These are phyloP conservation scores for Sitta carolinensis DNA, from an alignment of 2,797 vertebrate species.

Conservation along the genomic window DNA sequence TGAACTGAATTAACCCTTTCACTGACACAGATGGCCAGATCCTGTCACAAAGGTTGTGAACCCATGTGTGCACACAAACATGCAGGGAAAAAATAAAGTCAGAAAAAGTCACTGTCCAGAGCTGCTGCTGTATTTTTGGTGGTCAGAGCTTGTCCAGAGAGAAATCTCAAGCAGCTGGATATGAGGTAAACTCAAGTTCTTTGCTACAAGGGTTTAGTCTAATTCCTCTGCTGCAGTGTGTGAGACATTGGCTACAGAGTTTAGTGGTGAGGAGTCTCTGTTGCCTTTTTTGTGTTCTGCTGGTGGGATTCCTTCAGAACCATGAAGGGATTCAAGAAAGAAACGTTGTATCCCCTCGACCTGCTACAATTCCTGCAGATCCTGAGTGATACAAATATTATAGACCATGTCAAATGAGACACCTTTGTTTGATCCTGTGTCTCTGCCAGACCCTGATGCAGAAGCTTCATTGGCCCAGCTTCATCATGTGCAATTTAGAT, in stretches of 20 bases:
- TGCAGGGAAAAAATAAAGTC: not conserved
- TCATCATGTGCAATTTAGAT: not conserved
- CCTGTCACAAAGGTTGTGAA: not conserved
- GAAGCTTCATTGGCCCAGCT: not conserved
- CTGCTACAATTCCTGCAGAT: not conserved
- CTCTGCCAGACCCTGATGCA: not conserved
- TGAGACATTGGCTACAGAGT: not conserved
- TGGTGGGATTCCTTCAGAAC: not conserved
- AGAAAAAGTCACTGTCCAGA: not conserved
- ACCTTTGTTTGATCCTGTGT: not conserved
- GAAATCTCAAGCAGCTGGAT: not conserved
- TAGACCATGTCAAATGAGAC: accelerated
- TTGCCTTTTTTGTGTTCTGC: not conserved
- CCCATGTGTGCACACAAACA: not conserved
- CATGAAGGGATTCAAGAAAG: not conserved
- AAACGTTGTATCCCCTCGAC: not conserved
- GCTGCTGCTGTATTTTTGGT: not conserved
- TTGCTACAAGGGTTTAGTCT: not conserved
- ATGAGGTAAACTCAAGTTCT: not conserved
- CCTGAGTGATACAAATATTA: not conserved
- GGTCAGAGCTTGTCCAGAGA: not conserved
- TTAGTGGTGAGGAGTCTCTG: not conserved
- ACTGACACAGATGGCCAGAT: not conserved
- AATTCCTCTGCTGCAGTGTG: not conserved
- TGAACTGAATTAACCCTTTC: not conserved